Percentiles rank a stretch among this genome's conserved stretches.
Evolutionary conservation across 2,113 vertebrate species (phyloP).

Genomic region (Phylloscopus trochilus): DNA sequence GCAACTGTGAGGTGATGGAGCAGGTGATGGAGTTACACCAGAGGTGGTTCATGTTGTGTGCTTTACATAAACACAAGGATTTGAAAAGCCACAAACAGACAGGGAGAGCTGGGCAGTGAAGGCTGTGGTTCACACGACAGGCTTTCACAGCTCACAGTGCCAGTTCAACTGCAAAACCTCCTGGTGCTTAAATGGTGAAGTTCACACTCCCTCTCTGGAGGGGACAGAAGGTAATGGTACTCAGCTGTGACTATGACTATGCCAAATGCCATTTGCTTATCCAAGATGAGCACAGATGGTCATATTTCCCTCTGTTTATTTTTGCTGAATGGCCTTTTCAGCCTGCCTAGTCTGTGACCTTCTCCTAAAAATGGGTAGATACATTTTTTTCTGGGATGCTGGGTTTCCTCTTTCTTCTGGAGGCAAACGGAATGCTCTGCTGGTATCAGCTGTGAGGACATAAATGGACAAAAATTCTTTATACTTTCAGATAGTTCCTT

Average conservation of each 20-base stretch:
- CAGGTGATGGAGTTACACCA: background rate
- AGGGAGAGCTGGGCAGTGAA: background rate
- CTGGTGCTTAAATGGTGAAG: constrained; percentile 59
- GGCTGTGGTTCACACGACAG: background rate
- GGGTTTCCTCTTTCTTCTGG: background rate
- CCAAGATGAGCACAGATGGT: constrained; percentile 53
- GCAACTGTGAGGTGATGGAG: background rate
- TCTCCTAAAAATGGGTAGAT: constrained; percentile 28
- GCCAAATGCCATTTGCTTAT: constrained; percentile 56
- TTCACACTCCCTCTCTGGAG: constrained; percentile 46
- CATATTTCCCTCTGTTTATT: constrained; percentile 56
- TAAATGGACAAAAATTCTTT: accelerated
- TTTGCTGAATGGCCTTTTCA: constrained; percentile 66
- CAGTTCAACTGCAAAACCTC: constrained; percentile 27
- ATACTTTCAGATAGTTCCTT: background rate
- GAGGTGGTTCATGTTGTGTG: background rate
- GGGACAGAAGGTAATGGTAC: constrained; percentile 48
- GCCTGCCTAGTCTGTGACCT: constrained; percentile 56
- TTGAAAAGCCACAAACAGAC: background rate
- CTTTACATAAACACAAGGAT: background rate
- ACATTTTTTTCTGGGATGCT: background rate
- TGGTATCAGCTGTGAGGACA: background rate
- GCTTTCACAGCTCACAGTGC: background rate
- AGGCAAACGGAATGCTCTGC: background rate
- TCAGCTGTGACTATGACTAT: constrained; percentile 53